Conservation (phyloP, 2,113 vertebrate genomes). For the Semicossyphus pulcher region DNA sequence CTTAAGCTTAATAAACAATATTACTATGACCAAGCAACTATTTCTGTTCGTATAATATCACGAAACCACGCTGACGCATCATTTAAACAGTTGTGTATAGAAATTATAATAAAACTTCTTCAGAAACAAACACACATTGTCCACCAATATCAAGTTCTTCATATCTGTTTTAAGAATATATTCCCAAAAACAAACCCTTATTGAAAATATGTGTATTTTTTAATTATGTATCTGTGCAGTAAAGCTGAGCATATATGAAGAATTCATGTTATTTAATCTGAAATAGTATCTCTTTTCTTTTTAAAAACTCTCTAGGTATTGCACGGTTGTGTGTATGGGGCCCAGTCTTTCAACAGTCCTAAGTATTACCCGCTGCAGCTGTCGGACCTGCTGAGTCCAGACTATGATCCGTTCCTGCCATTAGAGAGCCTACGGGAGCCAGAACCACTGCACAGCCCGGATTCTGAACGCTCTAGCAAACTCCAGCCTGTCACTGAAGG, state of each 20-base stretch:
- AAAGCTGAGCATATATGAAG: neutral
- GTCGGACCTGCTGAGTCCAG: conserved; percentile 92
- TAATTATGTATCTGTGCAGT: neutral
- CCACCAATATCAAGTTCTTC: too few species aligned
- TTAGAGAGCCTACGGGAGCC: conserved; percentile 95
- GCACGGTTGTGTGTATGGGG: conserved; percentile 97
- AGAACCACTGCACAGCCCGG: conserved; percentile 97
- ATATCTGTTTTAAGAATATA: too few species aligned
- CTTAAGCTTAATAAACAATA: too few species aligned
- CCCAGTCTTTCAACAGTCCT: conserved; percentile 94
- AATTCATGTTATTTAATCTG: neutral
- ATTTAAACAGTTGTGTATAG: too few species aligned
- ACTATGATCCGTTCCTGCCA: conserved; percentile 96
- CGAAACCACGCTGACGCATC: too few species aligned
- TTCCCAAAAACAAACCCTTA: too few species aligned
- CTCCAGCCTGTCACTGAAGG: conserved; percentile 98
- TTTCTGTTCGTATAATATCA: too few species aligned
- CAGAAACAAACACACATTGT: too few species aligned
- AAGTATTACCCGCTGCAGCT: conserved; percentile 95
- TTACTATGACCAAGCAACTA: too few species aligned
- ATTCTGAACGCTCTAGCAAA: conserved; percentile 96
- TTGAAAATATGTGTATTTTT: too few species aligned
- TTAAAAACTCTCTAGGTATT: conserved; percentile 85
- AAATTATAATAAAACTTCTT: too few species aligned
- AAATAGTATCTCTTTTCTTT: neutral